Evolutionary conservation across 2,113 vertebrate genomes (phyloP).

Genomic region (Carettochelys insculpta): DNA sequence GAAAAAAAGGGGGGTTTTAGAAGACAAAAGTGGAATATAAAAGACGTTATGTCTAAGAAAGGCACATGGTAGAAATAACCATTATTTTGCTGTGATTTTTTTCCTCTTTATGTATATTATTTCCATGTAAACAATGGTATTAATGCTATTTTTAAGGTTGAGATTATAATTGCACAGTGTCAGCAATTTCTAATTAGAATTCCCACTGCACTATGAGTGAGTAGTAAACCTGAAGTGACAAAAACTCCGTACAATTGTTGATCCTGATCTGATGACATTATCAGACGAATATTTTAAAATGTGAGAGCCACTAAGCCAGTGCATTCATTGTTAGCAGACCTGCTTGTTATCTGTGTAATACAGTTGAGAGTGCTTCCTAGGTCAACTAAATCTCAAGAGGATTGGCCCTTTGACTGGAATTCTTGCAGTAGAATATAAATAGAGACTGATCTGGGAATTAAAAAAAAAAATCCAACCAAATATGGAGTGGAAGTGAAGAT

Average conservation of each 20-base stretch:
- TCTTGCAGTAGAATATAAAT: not conserved
- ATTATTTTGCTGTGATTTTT: not conserved
- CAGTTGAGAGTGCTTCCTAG: not conserved
- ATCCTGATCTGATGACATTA: not conserved
- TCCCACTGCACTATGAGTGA: not conserved
- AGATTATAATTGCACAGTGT: slow-evolving; percentile 42
- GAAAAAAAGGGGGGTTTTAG: not conserved
- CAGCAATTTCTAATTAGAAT: not conserved
- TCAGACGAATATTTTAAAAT: not conserved
- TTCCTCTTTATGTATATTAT: not conserved
- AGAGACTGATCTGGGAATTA: not conserved
- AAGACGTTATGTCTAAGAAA: not conserved
- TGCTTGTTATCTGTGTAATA: not conserved
- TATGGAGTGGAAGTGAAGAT: not conserved
- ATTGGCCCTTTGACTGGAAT: not conserved
- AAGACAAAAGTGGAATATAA: not conserved
- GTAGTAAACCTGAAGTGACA: not conserved
- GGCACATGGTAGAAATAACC: not conserved
- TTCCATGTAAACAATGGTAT: slow-evolving; percentile 27
- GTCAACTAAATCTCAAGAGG: not conserved
- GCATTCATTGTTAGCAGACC: not conserved
- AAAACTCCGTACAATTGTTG: not conserved
- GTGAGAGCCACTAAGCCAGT: not conserved
- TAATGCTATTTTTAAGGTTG: not conserved
- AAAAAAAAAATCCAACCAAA: not conserved